Conservation (phyloP, 64 coral and sea anemone species). For the Porites lutea region DNA sequence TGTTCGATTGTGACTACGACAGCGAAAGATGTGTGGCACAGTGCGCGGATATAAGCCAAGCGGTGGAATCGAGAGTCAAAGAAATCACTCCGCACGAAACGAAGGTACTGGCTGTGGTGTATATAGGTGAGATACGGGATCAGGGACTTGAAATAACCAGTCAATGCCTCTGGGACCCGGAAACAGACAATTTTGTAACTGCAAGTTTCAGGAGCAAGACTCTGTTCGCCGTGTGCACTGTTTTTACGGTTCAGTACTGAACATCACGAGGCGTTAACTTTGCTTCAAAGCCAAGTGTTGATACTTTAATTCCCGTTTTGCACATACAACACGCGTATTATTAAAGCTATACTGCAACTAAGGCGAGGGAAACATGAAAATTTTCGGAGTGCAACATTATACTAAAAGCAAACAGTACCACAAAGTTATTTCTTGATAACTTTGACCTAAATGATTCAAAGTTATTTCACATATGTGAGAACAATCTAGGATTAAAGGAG, state of each 20-base stretch:
- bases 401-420: too few species aligned
- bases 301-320: too few species aligned
- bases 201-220: constrained; percentile 86
- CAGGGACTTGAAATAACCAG: constrained; percentile 93
- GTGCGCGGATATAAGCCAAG: constrained; percentile 68
- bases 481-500: too few species aligned
- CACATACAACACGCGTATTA: too few species aligned
- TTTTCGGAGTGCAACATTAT: too few species aligned
- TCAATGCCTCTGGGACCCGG: constrained; percentile 91
- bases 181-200: constrained; percentile 79
- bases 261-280: background rate
- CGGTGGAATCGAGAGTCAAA: constrained; percentile 78
- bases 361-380: too few species aligned
- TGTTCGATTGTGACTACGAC: constrained; percentile 59
- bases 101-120: constrained; percentile 79
- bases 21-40: constrained; percentile 75
- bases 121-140: constrained; percentile 89
- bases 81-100: constrained; percentile 41
- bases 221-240: constrained; percentile 86
- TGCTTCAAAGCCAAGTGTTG: too few species aligned
- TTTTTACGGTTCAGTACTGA: constrained; percentile 71
- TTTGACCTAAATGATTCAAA: too few species aligned
- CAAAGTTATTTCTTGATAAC: too few species aligned
- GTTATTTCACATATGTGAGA: too few species aligned
- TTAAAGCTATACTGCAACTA: too few species aligned